Evolutionary conservation across 2,797 vertebrate genomes (phyloP), one percentile per base, ranked within the genome.

Genomic region (Sebastes trivittatus): DNA sequence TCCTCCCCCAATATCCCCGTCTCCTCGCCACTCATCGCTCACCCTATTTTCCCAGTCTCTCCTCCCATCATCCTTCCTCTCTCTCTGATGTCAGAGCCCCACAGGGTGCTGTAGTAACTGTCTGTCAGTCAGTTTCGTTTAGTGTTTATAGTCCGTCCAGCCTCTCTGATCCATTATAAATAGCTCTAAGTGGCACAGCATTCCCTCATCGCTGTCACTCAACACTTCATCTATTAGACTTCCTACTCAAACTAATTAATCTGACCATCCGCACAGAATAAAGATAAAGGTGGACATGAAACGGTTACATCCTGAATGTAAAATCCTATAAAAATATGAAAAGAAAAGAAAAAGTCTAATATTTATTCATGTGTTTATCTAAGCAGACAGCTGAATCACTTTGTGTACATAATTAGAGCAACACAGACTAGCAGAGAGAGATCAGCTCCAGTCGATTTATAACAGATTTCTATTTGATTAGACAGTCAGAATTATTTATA

Each of bases 111-210:
- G 83, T 81, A 80, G 81, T 91, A 80, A 81, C 81, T 84, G 85
- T 76, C 89, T 85, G 86, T 90, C 93, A 93, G 88, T 94, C 92
- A 83, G 63, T 88, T 89, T 89, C 4, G 3, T 89, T 95, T 87
- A 89, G 88, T 80, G 90, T 92, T 88, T 85, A 75, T 82, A 72
- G 89, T 85, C 75, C 59, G 59, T 77, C 75, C 85, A 78, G 73
- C 63, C 79, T 56, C 86, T 89, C 87, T 92, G 89, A 90, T 93
- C 88, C 87, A 90, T 93, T 90, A 85, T 71, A 90, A 93, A 94
- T 84, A 87, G 80, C 84, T 80, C 13, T 81, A 82, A 92, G 87
- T 87, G 79, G 82, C 85, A 58, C 85, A 78, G 83, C 71, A 13
- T 69, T 86, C 77, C 78, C 85, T 80, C 67, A 20, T 74, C 11